Percentiles rank a stretch among this genome's conserved stretches.
Conservation (phyloP, 2,113 vertebrate species). For the Alligator sinensis region DNA sequence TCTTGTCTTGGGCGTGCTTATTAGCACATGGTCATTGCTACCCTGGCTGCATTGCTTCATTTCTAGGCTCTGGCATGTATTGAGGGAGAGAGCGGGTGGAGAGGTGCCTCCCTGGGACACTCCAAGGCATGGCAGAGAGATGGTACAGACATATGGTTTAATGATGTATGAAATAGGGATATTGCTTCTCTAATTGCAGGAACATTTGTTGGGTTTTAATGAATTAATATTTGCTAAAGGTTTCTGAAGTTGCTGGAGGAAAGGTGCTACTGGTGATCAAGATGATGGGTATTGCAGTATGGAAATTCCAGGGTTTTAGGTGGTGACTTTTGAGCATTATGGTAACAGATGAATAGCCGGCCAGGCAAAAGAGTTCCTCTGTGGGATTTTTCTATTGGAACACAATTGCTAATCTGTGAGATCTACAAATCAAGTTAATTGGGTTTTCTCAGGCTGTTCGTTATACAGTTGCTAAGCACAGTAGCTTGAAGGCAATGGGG, state of each 20-base stretch:
- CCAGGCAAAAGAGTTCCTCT: not conserved
- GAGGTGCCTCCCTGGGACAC: not conserved
- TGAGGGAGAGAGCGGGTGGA: not conserved
- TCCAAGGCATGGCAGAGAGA: not conserved
- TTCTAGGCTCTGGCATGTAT: no score
- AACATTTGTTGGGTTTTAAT: not conserved
- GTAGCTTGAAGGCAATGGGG: slow-evolving; percentile 53
- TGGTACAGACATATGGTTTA: not conserved
- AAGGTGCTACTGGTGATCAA: not conserved
- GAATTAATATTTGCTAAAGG: not conserved
- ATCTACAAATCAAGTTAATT: slow-evolving; percentile 67
- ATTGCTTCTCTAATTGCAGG: not conserved
- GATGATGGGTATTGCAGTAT: not conserved
- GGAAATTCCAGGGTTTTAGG: not conserved
- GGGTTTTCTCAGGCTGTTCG: slow-evolving; percentile 64
- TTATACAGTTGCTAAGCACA: slow-evolving; percentile 32
- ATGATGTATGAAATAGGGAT: not conserved
- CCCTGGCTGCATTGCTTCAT: no score
- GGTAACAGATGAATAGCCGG: slow-evolving; percentile 25
- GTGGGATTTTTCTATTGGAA: slow-evolving; percentile 35
- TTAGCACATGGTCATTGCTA: no score
- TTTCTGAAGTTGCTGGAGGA: fast-evolving
- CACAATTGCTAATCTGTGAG: slow-evolving; percentile 54
- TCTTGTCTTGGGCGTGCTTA: no score
- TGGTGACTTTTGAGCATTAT: not conserved